phyloP scores from a whole-genome alignment of 1,140 invertebrate species.

The Diabrotica virgifera region DNA sequence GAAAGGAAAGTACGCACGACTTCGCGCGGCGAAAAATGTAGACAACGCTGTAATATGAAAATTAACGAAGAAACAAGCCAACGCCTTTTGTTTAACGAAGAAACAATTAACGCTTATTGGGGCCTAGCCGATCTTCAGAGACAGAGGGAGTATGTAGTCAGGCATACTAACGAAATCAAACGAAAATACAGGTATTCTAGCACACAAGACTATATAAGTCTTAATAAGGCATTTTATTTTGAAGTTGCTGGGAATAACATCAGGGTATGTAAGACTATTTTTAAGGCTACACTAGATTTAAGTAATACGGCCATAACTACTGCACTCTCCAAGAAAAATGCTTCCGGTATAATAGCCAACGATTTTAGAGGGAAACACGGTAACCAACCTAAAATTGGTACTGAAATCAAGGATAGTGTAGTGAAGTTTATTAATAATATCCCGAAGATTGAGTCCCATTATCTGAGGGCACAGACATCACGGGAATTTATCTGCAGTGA shows the following conservation, averaged over 20 bases:
- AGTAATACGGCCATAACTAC: no score
- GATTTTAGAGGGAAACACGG: slow-evolving; percentile 20
- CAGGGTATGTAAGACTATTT: slow-evolving; percentile 18
- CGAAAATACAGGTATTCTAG: slow-evolving; percentile 22
- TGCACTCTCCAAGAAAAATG: no score
- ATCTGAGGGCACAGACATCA: slow-evolving; percentile 24
- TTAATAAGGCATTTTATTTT: slow-evolving; percentile 24
- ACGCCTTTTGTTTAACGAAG: no score
- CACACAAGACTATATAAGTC: no score
- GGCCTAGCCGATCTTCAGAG: slow-evolving; percentile 18
- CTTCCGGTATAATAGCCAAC: slow-evolving; percentile 16
- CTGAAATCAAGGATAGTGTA: slow-evolving; percentile 25
- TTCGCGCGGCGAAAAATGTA: slow-evolving; percentile 19
- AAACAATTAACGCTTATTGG: slow-evolving; percentile 15
- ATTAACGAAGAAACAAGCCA: no score
- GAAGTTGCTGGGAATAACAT: slow-evolving; percentile 8
- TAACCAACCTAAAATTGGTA: slow-evolving; percentile 12
- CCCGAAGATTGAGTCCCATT: slow-evolving; percentile 30
- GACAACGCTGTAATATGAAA: slow-evolving; percentile 11
- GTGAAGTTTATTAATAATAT: slow-evolving; percentile 31
- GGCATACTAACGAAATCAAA: slow-evolving; percentile 7
- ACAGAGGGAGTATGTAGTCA: slow-evolving; percentile 14
- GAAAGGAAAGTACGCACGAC: no score
- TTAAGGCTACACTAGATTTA: no score
- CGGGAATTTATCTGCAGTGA: slow-evolving; percentile 20